phyloP scores from a whole-genome alignment of 2,797 vertebrate genomes.

The Ptychobarbus kaznakovi region DNA sequence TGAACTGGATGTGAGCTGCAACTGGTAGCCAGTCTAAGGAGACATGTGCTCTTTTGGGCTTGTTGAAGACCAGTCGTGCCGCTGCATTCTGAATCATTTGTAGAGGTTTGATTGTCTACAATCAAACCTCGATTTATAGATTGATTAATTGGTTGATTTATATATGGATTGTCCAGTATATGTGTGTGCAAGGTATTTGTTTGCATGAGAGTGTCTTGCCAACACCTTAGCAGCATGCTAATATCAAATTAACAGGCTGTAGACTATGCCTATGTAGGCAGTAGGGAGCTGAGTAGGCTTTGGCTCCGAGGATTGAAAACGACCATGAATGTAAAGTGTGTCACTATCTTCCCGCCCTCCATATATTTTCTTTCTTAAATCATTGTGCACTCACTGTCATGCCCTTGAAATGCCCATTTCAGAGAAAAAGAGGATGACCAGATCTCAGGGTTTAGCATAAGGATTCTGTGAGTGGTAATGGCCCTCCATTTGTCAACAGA shows the following conservation, averaged over 20 bases:
- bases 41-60: too few species aligned
- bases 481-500: slow-evolving; percentile 75
- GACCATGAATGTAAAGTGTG: background rate
- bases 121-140: too few species aligned
- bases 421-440: slow-evolving; percentile 61
- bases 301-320: background rate
- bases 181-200: background rate
- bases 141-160: too few species aligned
- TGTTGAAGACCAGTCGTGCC: too few species aligned
- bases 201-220: background rate
- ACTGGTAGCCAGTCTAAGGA: too few species aligned
- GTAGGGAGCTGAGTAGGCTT: background rate
- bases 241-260: background rate
- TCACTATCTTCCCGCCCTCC: background rate
- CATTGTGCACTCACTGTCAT: slow-evolving; percentile 6
- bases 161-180: background rate
- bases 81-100: too few species aligned
- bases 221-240: background rate
- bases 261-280: background rate
- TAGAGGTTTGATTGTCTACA: too few species aligned
- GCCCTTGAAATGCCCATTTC: slow-evolving; percentile 8
- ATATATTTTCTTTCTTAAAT: slow-evolving; percentile 6
- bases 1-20: too few species aligned
- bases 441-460: slow-evolving; percentile 71
- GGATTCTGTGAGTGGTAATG: slow-evolving; percentile 72